Evolutionary conservation across 2,113 vertebrate species (phyloP), one percentile per base, ranked within the genome.

Genomic region (Muntiacus reevesi): DNA sequence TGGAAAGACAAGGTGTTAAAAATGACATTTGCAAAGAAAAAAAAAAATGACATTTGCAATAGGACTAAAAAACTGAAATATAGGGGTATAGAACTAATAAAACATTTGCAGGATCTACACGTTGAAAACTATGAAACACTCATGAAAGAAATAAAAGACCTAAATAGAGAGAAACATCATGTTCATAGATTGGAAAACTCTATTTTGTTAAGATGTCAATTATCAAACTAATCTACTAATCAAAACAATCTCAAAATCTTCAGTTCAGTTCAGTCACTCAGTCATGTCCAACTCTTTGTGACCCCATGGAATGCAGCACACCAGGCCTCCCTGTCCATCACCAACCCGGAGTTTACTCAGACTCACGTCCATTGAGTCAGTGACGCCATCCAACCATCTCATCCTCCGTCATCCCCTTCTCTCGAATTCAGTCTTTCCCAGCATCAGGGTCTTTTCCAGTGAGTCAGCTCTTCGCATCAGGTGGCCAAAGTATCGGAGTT

Each of bases 111-210:
- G n/a, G n/a, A 89, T 79, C 30, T 89, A 11, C 9, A 94, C n/a
- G n/a, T 10, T 96, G 60, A 92, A 93, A 96, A 95, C n/a, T 78
- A 74, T 4, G 86, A 93, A 87, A 92, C 45, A 50, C 6, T 74
- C 21, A 89, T 76, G 28, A 81, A 85, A 97, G 45, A 28, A 76
- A 94, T 93, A 47, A 96, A 87, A 92, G 43, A 97, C 8, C 52
- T 92, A 89, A 76, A 47, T 57, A 40, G 40, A 87, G 28, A 67
- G 54, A 95, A 83, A 78, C 16, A 62, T 9, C 50, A 52, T 64
- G 52, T 89, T 95, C 64, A 82, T 19, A 64, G 52, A 88, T 2
- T 74, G 33, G 23, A 96, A 83, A 84, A 83, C 54, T 91, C 36
- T 36, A 52, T 74, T 76, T 59, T 64, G 45, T 86, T 92, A 96